phyloP scores from a whole-genome alignment of 1,140 invertebrate genomes.

The Steinernema khuongi region DNA sequence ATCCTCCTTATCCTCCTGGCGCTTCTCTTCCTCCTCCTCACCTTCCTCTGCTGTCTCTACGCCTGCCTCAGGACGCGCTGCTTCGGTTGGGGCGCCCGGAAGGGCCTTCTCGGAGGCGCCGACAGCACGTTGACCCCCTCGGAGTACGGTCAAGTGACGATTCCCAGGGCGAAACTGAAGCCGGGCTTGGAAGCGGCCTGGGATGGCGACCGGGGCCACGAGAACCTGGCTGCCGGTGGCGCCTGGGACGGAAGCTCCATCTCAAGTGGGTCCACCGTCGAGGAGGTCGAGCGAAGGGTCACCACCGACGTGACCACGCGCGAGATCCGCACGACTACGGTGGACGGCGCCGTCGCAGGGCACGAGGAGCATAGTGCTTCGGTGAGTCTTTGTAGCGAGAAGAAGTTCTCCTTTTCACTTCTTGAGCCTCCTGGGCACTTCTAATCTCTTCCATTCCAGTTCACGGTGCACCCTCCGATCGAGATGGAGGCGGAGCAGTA shows the following conservation, averaged over 20 bases:
- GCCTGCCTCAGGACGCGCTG: slow-evolving; percentile 12
- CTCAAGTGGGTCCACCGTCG: neutral
- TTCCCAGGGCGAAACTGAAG: slow-evolving; percentile 37
- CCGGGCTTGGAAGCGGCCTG: neutral
- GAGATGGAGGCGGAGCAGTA: slow-evolving; percentile 40
- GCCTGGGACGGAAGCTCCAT: neutral
- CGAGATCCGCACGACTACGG: slow-evolving; percentile 38
- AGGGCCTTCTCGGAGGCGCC: neutral
- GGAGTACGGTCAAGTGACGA: slow-evolving; percentile 38
- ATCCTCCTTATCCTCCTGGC: slow-evolving; percentile 35
- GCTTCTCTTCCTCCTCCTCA: slow-evolving; percentile 40
- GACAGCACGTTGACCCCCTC: slow-evolving; percentile 18
- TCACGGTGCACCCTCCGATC: neutral
- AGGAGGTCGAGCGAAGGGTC: slow-evolving; percentile 26
- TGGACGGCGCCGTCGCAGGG: slow-evolving; percentile 31
- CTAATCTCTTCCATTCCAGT: neutral
- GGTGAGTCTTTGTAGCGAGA: neutral
- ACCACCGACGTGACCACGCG: slow-evolving; percentile 40
- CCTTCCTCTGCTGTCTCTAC: slow-evolving; percentile 38
- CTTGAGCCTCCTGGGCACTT: neutral
- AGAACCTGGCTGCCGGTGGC: slow-evolving; percentile 19
- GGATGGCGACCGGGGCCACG: slow-evolving; percentile 9
- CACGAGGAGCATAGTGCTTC: slow-evolving; percentile 23
- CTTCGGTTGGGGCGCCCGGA: neutral
- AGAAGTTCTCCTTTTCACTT: neutral